Evolutionary conservation across 2,113 vertebrate genomes (phyloP), one percentile per base, ranked within the genome.

Genomic region (Stomatorhinus ivindoensis): DNA sequence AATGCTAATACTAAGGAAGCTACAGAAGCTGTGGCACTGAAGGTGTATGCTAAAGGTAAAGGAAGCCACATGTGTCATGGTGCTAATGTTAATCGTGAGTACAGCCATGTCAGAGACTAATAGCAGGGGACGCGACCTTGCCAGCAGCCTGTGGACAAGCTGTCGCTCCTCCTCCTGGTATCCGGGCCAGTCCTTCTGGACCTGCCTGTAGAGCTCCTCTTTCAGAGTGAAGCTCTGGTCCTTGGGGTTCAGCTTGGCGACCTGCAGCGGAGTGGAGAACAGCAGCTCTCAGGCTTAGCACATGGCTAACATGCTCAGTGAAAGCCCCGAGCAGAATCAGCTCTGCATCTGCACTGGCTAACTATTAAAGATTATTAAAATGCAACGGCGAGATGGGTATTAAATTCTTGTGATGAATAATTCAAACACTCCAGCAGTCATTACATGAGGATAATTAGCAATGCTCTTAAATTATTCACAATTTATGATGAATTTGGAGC

Each of bases 91-190:
- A 84, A 84, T 1, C 10, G 80, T 5, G 24, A 21, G 44, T n/a
- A n/a, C 82, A 44, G 44, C 82, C 82, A n/a, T 47, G 82, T 27
- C 4, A 84, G 73, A 39, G 73, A 42, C 82, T 84, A 84, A 84
- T 11, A 47, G 82, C 15, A 8, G 39, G 47, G 82, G 53, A 5
- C 83, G 90, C 47, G 91, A 97, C 96, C 97, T 97, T 90, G 87
- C 90, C 87, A 96, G 92, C 27, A 94, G 95, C 86, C 94, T 94
- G 35, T 96, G 93, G 86, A 94, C 90, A 27, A 94, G 94, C 88
- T 96, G 96, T 91, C 91, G 96, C 93, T 97, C 96, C 92, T 96
- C 96, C 88, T 95, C 95, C 15, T 89, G 17, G 83, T 96, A 95
- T 35, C 95, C 95, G 0, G 95, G 94, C 95, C 96, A 96, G 92